phyloP scores from a whole-genome alignment of 2,888 invertebrate genomes.

The Alviniconcha strummeri region DNA sequence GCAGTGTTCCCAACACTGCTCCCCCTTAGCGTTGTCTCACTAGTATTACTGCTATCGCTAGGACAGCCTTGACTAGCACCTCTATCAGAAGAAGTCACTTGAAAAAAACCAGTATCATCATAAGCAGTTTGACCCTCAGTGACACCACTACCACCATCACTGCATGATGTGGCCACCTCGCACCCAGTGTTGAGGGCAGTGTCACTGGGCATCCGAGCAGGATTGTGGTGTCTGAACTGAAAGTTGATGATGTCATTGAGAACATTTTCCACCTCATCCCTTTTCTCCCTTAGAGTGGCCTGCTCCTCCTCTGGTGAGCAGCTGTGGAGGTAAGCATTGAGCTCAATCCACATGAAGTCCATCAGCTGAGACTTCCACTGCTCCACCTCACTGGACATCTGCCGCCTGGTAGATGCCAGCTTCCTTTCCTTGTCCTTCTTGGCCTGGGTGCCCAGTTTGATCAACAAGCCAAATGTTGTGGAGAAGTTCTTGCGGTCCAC shows the following conservation, averaged over 20 bases:
- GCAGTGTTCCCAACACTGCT: neutral
- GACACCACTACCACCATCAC: neutral
- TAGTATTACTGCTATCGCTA: too few species aligned
- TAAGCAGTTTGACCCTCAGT: too few species aligned
- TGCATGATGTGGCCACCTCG: neutral
- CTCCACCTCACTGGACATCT: constrained; percentile 85
- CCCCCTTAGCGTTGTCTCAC: too few species aligned
- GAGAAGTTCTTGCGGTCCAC: constrained; percentile 64
- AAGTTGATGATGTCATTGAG: constrained; percentile 86
- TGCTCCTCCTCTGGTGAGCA: constrained; percentile 82
- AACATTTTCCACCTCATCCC: constrained; percentile 82
- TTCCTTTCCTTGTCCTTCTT: constrained; percentile 66
- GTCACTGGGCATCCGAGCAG: neutral
- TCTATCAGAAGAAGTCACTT: too few species aligned
- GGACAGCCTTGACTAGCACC: too few species aligned
- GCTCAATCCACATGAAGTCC: constrained; percentile 92
- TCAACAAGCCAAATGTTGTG: constrained; percentile 83
- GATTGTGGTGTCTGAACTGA: constrained; percentile 42
- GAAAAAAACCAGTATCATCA: too few species aligned
- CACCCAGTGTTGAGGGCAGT: constrained; percentile 19
- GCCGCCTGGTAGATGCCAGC: constrained; percentile 57
- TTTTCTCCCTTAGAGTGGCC: constrained; percentile 84
- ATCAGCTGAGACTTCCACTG: constrained; percentile 91
- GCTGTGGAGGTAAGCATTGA: constrained; percentile 82
- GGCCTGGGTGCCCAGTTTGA: constrained; percentile 79